Percentiles rank a stretch among this genome's conserved stretches.
These are phyloP conservation scores for Oreocharis arfaki DNA, from an alignment of 2,113 vertebrate species.

Conservation along the genomic window DNA sequence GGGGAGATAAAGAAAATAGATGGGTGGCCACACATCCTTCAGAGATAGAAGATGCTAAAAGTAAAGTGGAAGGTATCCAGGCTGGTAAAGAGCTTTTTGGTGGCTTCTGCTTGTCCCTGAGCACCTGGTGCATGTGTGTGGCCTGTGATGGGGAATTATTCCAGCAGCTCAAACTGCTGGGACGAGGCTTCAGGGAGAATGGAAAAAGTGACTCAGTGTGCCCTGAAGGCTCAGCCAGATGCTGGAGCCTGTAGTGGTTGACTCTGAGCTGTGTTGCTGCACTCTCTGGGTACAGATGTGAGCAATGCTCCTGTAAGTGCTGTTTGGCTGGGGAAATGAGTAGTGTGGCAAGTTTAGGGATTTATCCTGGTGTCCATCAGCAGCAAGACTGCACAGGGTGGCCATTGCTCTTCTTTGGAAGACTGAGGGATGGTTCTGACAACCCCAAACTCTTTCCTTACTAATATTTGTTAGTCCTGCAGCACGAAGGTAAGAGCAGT, in stretches of 20 bases:
- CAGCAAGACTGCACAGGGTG: background rate
- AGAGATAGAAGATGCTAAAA: background rate
- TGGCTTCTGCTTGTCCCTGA: background rate
- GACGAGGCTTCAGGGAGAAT: background rate
- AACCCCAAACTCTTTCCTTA: background rate
- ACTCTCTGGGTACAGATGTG: background rate
- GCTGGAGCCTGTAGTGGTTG: background rate
- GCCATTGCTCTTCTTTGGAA: background rate
- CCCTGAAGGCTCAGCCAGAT: background rate
- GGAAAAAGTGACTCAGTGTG: background rate
- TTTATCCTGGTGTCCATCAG: background rate
- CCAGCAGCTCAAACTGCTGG: background rate
- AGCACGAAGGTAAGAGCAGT: background rate
- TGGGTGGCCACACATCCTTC: background rate
- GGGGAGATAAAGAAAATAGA: background rate
- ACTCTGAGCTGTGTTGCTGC: background rate
- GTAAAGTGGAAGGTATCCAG: background rate
- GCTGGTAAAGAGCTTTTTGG: background rate
- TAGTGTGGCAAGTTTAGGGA: background rate
- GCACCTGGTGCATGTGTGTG: background rate
- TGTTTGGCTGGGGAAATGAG: background rate
- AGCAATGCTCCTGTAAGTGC: rapidly evolving
- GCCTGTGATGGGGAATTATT: background rate
- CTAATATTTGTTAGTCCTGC: background rate
- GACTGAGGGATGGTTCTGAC: background rate